Evolutionary conservation across 2,888 invertebrate genomes (phyloP).

Genomic region (Ditula angustiorana): DNA sequence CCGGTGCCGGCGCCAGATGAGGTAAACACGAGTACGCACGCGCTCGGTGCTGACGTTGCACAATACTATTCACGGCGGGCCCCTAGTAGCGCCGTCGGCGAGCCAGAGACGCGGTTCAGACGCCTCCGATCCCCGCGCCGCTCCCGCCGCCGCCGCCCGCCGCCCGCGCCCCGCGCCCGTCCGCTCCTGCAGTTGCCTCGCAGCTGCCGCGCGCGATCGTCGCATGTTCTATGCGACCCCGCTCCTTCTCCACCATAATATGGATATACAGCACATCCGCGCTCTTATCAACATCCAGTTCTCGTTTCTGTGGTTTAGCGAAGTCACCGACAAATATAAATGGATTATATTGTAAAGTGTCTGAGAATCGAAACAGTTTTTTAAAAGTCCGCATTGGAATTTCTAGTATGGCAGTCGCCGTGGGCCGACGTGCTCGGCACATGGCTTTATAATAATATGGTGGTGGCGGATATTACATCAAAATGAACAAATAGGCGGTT

Average conservation of each 20-base stretch:
- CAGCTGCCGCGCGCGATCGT: slow-evolving; percentile 82
- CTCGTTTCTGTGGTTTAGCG: slow-evolving; percentile 82
- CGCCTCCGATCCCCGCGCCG: slow-evolving; percentile 57
- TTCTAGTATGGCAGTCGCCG: slow-evolving; percentile 76
- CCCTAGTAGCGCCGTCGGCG: slow-evolving; percentile 51
- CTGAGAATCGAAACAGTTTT: slow-evolving; percentile 59
- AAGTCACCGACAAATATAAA: slow-evolving; percentile 82
- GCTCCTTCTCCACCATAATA: slow-evolving; percentile 75
- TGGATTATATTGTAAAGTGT: slow-evolving; percentile 85
- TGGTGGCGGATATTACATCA: slow-evolving; percentile 74
- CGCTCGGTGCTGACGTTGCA: slow-evolving; percentile 75
- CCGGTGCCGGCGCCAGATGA: slow-evolving; percentile 50
- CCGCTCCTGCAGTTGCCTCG: slow-evolving; percentile 75
- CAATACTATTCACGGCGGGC: slow-evolving; percentile 65
- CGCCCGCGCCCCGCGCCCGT: slow-evolving; percentile 53
- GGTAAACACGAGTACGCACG: slow-evolving; percentile 65
- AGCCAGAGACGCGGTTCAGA: slow-evolving; percentile 72
- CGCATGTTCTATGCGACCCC: slow-evolving; percentile 80
- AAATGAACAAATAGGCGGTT: slow-evolving; percentile 58
- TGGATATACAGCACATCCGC: slow-evolving; percentile 83
- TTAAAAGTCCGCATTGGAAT: slow-evolving; percentile 83
- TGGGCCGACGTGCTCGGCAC: slow-evolving; percentile 82
- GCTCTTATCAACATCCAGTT: slow-evolving; percentile 80
- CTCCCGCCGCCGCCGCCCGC: slow-evolving; percentile 50
- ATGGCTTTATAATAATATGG: slow-evolving; percentile 79